Conservation (phyloP, 1,140 invertebrate genomes). For the Drosophila subpulchrella region DNA sequence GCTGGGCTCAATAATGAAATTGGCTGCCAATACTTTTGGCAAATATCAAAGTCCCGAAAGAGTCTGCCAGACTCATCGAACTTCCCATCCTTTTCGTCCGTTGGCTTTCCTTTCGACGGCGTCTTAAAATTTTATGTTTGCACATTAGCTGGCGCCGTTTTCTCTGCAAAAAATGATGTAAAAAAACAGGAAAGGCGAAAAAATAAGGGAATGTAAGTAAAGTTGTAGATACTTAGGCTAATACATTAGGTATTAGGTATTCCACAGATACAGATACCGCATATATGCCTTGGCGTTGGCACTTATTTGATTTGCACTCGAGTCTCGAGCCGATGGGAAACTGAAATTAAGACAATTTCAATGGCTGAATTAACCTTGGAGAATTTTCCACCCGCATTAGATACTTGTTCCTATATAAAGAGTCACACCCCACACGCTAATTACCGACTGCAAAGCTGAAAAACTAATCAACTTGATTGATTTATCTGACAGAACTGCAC, state of each 20-base stretch:
- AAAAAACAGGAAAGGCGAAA: background rate
- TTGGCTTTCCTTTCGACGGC: conserved; percentile 43
- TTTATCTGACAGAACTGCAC: conserved; percentile 81
- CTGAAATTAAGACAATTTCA: conserved; percentile 62
- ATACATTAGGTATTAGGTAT: conserved; percentile 61
- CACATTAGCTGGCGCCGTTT: conserved; percentile 70
- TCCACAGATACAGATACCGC: conserved; percentile 22
- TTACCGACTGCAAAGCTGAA: conserved; percentile 64
- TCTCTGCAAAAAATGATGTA: conserved; percentile 16
- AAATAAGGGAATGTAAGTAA: conserved; percentile 26
- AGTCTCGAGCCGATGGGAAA: conserved; percentile 33
- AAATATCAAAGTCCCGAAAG: conserved; percentile 49
- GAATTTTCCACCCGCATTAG: conserved; percentile 55
- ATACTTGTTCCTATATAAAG: conserved; percentile 15
- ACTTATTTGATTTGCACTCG: conserved; percentile 43
- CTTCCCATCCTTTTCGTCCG: conserved; percentile 13
- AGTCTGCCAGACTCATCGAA: conserved; percentile 29
- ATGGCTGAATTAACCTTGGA: conserved; percentile 63
- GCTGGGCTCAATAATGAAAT: conserved; percentile 55
- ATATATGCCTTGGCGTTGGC: conserved; percentile 21
- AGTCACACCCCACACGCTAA: conserved; percentile 62
- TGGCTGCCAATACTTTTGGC: conserved; percentile 54
- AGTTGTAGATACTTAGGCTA: conserved; percentile 53
- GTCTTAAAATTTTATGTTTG: conserved; percentile 82
- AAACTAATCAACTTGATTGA: conserved; percentile 84